phyloP scores from a whole-genome alignment of 2,113 vertebrate species.

The Salvelinus fontinalis region DNA sequence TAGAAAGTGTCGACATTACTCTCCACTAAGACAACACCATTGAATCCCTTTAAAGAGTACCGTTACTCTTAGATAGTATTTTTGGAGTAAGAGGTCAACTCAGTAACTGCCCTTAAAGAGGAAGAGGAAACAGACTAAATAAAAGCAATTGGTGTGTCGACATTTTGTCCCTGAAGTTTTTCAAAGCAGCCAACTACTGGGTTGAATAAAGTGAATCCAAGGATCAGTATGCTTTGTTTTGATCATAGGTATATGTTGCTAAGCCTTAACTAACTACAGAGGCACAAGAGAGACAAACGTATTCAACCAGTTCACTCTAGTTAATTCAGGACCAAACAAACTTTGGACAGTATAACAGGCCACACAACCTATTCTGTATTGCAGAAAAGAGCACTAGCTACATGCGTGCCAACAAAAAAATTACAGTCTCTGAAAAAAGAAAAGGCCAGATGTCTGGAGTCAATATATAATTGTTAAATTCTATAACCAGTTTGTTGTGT shows the following conservation, averaged over 20 bases:
- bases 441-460: too few species aligned
- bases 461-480: too few species aligned
- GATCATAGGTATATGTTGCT: not conserved
- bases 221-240: not conserved
- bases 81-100: not conserved
- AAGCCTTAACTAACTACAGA: not conserved
- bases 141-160: not conserved
- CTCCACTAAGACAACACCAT: not conserved
- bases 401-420: too few species aligned
- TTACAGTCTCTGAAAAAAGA: too few species aligned
- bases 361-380: too few species aligned
- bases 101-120: not conserved
- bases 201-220: not conserved
- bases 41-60: not conserved
- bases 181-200: conserved; percentile 5
- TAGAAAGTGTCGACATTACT: not conserved
- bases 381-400: too few species aligned
- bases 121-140: not conserved
- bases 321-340: too few species aligned
- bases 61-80: not conserved
- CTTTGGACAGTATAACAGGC: too few species aligned
- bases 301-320: too few species aligned
- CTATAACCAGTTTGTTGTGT: too few species aligned
- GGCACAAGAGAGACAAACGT: not conserved
- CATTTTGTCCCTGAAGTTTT: conserved; percentile 8